Evolutionary conservation across 1,140 invertebrate genomes (phyloP), one percentile per base, ranked within the genome.

Genomic region (Lasaia peninsularis): DNA sequence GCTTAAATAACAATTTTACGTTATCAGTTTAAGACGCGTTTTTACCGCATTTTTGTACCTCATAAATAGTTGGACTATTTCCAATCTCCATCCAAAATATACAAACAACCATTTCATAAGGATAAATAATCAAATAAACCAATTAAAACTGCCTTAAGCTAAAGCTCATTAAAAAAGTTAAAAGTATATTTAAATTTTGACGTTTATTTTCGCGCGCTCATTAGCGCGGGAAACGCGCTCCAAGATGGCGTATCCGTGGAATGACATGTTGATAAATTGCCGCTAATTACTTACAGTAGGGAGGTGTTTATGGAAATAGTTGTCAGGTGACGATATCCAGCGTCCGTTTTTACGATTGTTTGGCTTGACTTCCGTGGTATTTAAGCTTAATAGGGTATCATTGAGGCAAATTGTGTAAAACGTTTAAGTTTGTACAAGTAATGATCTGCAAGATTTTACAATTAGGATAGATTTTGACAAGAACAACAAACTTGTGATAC

Each of bases 301-400:
- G 73, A 84, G 78, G 83, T 86, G 83, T 86, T 86, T 86, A 86
- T 86, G 84, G 83, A 84, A 82, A 84, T 86, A 80, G 71, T 75
- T 74, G 68, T 71, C 60, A 76, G 71, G 79, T 76, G 80, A 82
- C 65, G 83, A 86, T 67, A 68, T 55, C 62, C 56, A 53, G 69
- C 78, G 79, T 86, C 83, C 80, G 77, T 71, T 73, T 44, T 60
- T 58, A 62, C 60, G 64, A 72, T 73, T 67, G 68, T 65, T 61
- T 60, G 24, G 62, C 54, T 69, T 65, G 60, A 67, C 67, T 78
- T 76, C 76, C 78, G 65, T 56, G 66, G 54, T 55, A 40, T 37
- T 37, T 54, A 40, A 51, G 52, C 35, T 51, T 44, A 44, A 44
- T 40, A 40, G 35, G 35, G 14, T 14, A 40, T 40, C 1, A 28